Base-by-base conservation (phyloP, 2,797 vertebrate species). In the Sibirionetta formosa region DNA sequence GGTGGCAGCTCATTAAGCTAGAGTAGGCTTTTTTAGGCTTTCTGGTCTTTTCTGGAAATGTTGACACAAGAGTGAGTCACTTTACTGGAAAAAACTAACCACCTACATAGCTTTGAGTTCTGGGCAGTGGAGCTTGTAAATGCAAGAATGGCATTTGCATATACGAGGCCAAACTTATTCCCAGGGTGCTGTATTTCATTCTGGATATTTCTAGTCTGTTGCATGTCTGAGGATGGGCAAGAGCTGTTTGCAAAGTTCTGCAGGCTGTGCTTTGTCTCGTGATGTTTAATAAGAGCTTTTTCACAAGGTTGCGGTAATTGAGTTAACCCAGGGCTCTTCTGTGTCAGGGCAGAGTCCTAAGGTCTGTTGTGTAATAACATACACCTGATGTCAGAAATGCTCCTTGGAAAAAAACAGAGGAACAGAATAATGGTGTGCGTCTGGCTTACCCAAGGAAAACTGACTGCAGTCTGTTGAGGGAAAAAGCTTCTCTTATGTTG, bases 21-120 rank as follows among this genome's bases (percentile, higher is more conserved):
- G 12, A 70, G 17, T 36, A 24, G 35, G n/a, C 20, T 27, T 61
- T 61, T 22, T 76, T 19, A 24, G 27, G 19, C 35, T 76, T 18
- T 76, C 35, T 77, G 35, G 18, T 76, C 50, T 88, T 66, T 83
- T 72, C 78, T 82, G 84, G 83, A 90, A 88, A 64, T 63, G 40
- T 35, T 90, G 56, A 66, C 56, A 44, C 17, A 23, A 51, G 46
- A 65, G n/a, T 75, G 77, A 92, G 42, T 79, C 42, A 56, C 11
- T 3, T 84, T 73, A 38, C n/a, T 38, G 70, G 81, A 76, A 88
- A 75, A 93, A 35, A 64, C 57, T 40, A 44, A 3, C 0, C 4
- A 86, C 46, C 29, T 69, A 11, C 61, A 29, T 4, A 68, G 10
- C 44, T 80, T 38, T 27, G 81, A 63, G 73, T 38, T 80, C 36